Evolutionary conservation across 53 echinoderm and acorn worm genomes (phyloP).

Genomic region (Temnopleurus reevesii): DNA sequence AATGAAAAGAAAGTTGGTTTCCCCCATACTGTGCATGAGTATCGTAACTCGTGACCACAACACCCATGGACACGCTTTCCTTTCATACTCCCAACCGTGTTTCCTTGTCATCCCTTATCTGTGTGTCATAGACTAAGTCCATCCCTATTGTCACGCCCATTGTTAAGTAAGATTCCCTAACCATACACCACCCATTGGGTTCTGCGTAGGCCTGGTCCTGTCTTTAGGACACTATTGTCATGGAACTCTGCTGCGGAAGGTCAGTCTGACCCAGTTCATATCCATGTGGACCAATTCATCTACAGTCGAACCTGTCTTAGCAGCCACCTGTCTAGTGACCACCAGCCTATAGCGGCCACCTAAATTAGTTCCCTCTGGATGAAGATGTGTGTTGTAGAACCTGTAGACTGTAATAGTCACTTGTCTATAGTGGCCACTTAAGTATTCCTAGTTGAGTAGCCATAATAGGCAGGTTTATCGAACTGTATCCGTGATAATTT

Average conservation of each 20-base stretch:
- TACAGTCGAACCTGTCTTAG: no score
- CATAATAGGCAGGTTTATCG: no score
- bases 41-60: conserved; percentile 14
- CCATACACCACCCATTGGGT: conserved; percentile 22
- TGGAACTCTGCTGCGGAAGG: not conserved
- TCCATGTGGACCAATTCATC: no score
- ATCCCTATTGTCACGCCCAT: not conserved
- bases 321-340: no score
- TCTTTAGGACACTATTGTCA: not conserved
- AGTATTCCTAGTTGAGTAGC: no score
- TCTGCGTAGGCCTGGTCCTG: not conserved
- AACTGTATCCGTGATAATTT: no score
- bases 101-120: not conserved
- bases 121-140: not conserved
- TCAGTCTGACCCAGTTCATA: no score
- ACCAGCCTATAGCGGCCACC: no score
- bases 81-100: not conserved
- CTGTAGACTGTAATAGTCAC: no score
- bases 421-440: no score
- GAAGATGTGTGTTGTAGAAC: no score
- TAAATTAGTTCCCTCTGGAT: no score
- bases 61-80: not conserved
- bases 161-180: conserved; percentile 4
- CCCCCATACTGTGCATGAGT: not conserved
- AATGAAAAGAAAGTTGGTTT: not conserved